These are phyloP conservation scores for Agraylea sexmaculata DNA, from an alignment of 1,140 invertebrate genomes.

Conservation along the genomic window DNA sequence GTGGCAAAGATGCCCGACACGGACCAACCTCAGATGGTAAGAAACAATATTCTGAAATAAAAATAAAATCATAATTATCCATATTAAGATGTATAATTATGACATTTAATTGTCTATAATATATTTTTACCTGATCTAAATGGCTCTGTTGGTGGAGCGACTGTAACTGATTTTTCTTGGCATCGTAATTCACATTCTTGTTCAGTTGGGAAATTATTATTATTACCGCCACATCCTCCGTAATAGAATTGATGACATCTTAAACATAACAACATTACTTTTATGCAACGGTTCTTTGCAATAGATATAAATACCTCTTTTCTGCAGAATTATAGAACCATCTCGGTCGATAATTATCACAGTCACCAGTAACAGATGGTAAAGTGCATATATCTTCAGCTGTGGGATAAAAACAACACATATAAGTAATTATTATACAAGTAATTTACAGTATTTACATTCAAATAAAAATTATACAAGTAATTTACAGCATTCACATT, in stretches of 20 bases:
- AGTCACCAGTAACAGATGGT: conserved; percentile 64
- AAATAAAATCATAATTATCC: conserved; percentile 4
- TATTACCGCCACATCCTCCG: conserved; percentile 76
- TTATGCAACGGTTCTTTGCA: neutral
- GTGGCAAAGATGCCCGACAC: conserved; percentile 45
- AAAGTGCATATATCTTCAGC: conserved; percentile 63
- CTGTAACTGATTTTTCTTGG: conserved; percentile 31
- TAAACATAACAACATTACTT: conserved; percentile 3
- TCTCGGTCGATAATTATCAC: conserved; percentile 59
- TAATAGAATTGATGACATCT: conserved; percentile 64
- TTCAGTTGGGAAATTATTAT: conserved; percentile 64
- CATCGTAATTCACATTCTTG: conserved; percentile 60
- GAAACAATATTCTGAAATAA: conserved; percentile 57
- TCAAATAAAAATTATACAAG: conserved; percentile 4
- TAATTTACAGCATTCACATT: neutral
- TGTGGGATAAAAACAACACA: conserved; percentile 29
- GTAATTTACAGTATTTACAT: neutral
- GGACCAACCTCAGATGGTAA: conserved; percentile 52
- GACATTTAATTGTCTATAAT: neutral
- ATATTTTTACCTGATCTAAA: conserved; percentile 20
- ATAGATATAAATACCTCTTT: conserved; percentile 24
- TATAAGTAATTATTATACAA: neutral
- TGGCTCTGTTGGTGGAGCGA: conserved; percentile 16
- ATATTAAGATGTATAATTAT: neutral
- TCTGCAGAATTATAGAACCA: conserved; percentile 70